These are phyloP conservation scores for Pandemis cinnamomeana DNA, from an alignment of 2,888 invertebrate species.

Conservation along the genomic window DNA sequence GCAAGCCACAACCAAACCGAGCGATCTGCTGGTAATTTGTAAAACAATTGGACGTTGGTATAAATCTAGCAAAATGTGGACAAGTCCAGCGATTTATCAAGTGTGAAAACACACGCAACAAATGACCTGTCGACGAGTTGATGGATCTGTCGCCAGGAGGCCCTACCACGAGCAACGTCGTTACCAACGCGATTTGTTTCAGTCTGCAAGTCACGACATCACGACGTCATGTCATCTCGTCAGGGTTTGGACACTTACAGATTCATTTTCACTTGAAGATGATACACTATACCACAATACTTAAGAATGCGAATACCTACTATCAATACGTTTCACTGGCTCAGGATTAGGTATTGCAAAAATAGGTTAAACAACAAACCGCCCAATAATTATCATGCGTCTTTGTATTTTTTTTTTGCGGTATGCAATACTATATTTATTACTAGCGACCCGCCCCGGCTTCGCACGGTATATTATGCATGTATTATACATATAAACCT, in stretches of 20 bases:
- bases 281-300: background rate
- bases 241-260: slow-evolving; percentile 7
- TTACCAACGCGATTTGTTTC: slow-evolving; percentile 34
- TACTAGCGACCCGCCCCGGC: no score
- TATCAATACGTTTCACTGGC: no score
- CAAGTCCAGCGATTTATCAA: slow-evolving; percentile 79
- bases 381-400: background rate
- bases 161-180: slow-evolving; percentile 62
- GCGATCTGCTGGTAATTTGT: slow-evolving; percentile 65
- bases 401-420: background rate
- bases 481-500: no score
- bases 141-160: slow-evolving; percentile 81
- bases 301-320: background rate
- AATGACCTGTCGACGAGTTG: slow-evolving; percentile 81
- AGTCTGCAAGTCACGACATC: slow-evolving; percentile 18
- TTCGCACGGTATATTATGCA: no score
- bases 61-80: slow-evolving; percentile 79
- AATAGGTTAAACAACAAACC: slow-evolving; percentile 4
- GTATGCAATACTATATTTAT: no score
- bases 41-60: slow-evolving; percentile 65
- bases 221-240: slow-evolving; percentile 3
- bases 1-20: slow-evolving; percentile 27
- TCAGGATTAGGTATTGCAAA: background rate
- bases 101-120: slow-evolving; percentile 81
- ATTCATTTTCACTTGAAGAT: background rate